These are phyloP conservation scores for Gadopsis bispinosus DNA, from an alignment of 2,797 vertebrate genomes.

Conservation along the genomic window DNA sequence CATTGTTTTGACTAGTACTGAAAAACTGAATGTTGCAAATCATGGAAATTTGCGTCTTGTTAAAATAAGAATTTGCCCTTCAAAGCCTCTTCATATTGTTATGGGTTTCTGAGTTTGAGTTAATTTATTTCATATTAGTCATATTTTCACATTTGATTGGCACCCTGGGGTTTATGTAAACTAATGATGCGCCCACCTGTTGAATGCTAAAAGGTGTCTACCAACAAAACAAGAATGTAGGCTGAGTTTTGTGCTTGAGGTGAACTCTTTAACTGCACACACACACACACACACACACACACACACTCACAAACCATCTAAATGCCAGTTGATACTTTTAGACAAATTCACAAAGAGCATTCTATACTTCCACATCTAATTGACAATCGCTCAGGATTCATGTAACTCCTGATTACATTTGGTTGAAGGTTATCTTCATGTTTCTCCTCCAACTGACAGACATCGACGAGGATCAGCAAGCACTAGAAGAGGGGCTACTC, in stretches of 20 bases:
- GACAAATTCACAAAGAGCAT: neutral
- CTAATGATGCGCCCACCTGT: neutral
- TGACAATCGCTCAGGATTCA: neutral
- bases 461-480: slow-evolving; percentile 90
- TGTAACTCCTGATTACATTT: neutral
- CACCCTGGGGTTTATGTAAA: neutral
- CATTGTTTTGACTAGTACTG: neutral
- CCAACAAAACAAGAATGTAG: neutral
- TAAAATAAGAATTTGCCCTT: neutral
- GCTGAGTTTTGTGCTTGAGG: neutral
- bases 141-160: too few relatives aligned
- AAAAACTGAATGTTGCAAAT: neutral
- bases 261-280: neutral
- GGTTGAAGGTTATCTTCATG: slow-evolving; percentile 2
- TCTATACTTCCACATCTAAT: neutral
- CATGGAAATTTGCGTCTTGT: neutral
- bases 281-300: neutral
- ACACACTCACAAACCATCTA: neutral
- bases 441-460: slow-evolving; percentile 81
- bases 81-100: neutral
- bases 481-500: slow-evolving; percentile 91
- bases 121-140: too few relatives aligned
- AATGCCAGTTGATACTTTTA: neutral
- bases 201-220: neutral
- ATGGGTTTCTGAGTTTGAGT: neutral